phyloP scores from a whole-genome alignment of 1,140 invertebrate genomes.

The Proales similis region DNA sequence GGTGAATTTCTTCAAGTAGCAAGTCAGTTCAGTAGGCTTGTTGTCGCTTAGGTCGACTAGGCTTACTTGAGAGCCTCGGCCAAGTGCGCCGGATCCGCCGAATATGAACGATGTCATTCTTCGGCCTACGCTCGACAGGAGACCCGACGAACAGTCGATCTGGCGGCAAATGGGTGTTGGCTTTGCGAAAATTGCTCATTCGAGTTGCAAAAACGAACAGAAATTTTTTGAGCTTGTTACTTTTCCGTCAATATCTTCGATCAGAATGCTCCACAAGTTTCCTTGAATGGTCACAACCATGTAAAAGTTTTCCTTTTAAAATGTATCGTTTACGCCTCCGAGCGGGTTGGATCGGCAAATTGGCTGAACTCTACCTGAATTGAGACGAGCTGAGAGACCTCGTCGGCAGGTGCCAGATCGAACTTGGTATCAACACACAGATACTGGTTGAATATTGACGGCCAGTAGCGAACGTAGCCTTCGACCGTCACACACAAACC shows the following conservation, averaged over 20 bases:
- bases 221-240: neutral
- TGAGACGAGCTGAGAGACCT: slow-evolving; percentile 4
- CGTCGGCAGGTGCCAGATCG: slow-evolving; percentile 10
- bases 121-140: slow-evolving; percentile 27
- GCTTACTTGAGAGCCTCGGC: no score
- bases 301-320: slow-evolving; percentile 36
- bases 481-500: slow-evolving; percentile 26
- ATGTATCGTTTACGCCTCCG: neutral
- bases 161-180: no score
- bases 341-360: neutral
- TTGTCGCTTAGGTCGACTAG: no score
- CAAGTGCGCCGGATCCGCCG: neutral
- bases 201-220: neutral
- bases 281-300: slow-evolving; percentile 16
- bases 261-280: slow-evolving; percentile 4
- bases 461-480: slow-evolving; percentile 28
- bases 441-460: slow-evolving; percentile 32
- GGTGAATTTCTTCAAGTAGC: slow-evolving; percentile 1
- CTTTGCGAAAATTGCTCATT: neutral
- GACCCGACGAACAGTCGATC: slow-evolving; percentile 1
- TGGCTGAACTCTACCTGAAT: neutral
- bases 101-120: slow-evolving; percentile 32
- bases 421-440: slow-evolving; percentile 34
- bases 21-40: neutral
- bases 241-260: slow-evolving; percentile 28